Conservation (phyloP, 2,797 vertebrate genomes). For the Tragelaphus eurycerus region DNA sequence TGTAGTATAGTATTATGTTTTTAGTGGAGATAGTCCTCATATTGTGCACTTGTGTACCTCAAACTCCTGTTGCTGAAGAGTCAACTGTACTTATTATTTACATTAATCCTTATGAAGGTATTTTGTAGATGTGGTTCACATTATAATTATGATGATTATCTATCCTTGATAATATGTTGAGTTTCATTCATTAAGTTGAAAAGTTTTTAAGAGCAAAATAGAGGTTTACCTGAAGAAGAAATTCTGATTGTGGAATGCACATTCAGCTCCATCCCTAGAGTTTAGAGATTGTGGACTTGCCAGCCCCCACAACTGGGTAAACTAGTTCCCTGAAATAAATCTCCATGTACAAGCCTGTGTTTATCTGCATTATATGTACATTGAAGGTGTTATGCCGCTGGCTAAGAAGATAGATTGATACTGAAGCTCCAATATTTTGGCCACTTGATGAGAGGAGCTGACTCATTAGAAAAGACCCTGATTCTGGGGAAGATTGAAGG, state of each 20-base stretch:
- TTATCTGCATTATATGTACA: background rate
- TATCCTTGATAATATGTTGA: background rate
- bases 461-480: background rate
- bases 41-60: background rate
- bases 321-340: background rate
- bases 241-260: background rate
- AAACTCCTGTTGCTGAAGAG: background rate
- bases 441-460: background rate
- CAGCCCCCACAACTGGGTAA: background rate
- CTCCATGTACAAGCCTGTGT: background rate
- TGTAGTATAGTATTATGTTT: background rate
- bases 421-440: background rate
- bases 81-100: background rate
- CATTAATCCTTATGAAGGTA: background rate
- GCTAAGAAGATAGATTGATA: background rate
- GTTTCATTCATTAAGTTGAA: background rate
- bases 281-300: background rate
- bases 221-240: background rate
- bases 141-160: background rate
- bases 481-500: background rate
- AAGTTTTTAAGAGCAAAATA: background rate
- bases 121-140: background rate
- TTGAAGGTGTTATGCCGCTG: background rate
- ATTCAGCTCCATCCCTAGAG: background rate
- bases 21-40: background rate